A percentile compares a stretch with the other conserved stretches of the same genome.
phyloP scores from a whole-genome alignment of 2,113 vertebrate genomes.

The Pelvicachromis taeniatus region DNA sequence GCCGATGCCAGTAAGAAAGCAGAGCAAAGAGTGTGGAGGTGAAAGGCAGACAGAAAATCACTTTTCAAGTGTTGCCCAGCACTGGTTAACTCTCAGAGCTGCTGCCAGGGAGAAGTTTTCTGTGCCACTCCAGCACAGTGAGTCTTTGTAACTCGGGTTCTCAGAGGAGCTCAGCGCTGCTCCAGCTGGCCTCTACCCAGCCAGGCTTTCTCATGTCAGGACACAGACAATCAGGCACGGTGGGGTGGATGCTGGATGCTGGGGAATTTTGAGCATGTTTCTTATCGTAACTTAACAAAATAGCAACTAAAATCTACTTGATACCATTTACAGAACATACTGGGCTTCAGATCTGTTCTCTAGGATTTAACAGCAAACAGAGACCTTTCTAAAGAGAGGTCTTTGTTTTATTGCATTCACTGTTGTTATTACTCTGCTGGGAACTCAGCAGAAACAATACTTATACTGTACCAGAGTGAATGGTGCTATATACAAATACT shows the following conservation, averaged over 20 bases:
- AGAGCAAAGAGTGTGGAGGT: slow-evolving; percentile 26
- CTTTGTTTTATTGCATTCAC: slow-evolving; percentile 61
- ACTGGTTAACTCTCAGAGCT: slow-evolving; percentile 28
- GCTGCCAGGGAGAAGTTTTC: slow-evolving; percentile 40
- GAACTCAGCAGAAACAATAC: slow-evolving; percentile 60
- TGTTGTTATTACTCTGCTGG: slow-evolving; percentile 51
- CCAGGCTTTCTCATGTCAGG: slow-evolving; percentile 42
- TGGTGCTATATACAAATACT: not conserved
- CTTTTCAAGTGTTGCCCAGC: slow-evolving; percentile 53
- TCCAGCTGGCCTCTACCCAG: slow-evolving; percentile 47
- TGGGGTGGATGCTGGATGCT: slow-evolving; percentile 6
- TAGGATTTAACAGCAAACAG: slow-evolving; percentile 50
- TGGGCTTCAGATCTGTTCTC: slow-evolving; percentile 17
- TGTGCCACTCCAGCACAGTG: slow-evolving; percentile 54
- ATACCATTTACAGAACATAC: slow-evolving; percentile 30
- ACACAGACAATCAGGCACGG: slow-evolving; percentile 15
- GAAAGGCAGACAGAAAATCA: slow-evolving; percentile 36
- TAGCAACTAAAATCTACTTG: slow-evolving; percentile 31
- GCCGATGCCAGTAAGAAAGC: slow-evolving; percentile 19
- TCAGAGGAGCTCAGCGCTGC: slow-evolving; percentile 36
- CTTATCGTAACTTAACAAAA: slow-evolving; percentile 17
- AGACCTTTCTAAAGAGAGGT: slow-evolving; percentile 41
- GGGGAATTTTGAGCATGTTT: slow-evolving; percentile 2
- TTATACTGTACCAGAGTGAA: slow-evolving; percentile 47
- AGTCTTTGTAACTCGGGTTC: slow-evolving; percentile 54